These are phyloP conservation scores for Syrrhaptes paradoxus DNA, from an alignment of 2,113 vertebrate species.

Conservation along the genomic window DNA sequence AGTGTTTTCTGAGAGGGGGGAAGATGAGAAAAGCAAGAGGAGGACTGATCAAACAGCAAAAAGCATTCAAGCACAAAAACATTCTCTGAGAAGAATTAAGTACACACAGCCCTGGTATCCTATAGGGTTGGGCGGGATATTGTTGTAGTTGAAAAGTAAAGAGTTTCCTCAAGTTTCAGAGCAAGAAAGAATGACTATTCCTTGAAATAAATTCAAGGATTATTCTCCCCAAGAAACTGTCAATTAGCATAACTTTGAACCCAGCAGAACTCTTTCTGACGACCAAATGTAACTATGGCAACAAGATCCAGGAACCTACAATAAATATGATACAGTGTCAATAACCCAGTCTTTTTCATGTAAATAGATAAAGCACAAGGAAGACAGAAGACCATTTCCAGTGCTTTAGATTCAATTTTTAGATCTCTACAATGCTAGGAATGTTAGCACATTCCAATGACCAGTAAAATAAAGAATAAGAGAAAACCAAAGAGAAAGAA, in stretches of 20 bases:
- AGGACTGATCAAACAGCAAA: not conserved
- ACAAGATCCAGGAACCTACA: slow-evolving; percentile 64
- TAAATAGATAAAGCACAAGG: slow-evolving; percentile 45
- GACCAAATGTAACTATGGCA: slow-evolving; percentile 68
- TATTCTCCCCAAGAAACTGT: slow-evolving; percentile 64
- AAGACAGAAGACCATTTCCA: slow-evolving; percentile 35
- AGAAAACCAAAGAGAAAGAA: not conserved
- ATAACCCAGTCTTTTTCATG: slow-evolving; percentile 68
- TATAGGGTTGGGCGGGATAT: not conserved
- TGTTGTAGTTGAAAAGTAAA: not conserved
- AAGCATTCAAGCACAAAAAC: not conserved
- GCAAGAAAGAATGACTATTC: slow-evolving; percentile 2
- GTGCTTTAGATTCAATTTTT: not conserved
- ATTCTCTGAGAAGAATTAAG: slow-evolving; percentile 19
- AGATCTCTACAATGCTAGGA: not conserved
- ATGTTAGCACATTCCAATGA: not conserved
- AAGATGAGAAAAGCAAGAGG: slow-evolving; percentile 13
- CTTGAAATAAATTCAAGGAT: slow-evolving; percentile 63
- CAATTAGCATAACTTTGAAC: slow-evolving; percentile 74
- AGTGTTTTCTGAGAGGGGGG: slow-evolving; percentile 4
- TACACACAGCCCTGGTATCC: not conserved
- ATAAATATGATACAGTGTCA: slow-evolving; percentile 73
- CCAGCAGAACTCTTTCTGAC: slow-evolving; percentile 56
- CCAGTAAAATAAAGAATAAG: not conserved
- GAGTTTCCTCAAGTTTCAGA: slow-evolving; percentile 23